Percentiles rank a stretch among this genome's conserved stretches.
Evolutionary conservation across 2,113 vertebrate species (phyloP).

Genomic region (Rhizomys pruinosus): DNA sequence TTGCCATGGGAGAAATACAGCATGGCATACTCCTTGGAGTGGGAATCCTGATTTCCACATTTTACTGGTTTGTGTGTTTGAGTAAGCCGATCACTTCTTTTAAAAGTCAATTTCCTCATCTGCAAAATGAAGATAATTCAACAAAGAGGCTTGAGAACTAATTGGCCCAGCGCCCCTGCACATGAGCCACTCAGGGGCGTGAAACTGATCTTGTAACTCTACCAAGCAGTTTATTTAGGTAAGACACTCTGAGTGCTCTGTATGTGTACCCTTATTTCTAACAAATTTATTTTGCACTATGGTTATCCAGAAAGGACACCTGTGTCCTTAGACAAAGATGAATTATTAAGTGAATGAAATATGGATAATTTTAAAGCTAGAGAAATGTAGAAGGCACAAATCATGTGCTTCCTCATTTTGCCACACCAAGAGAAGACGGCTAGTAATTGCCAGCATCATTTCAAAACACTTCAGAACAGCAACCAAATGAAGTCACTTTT

Average conservation of each 20-base stretch:
- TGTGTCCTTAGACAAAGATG: background rate
- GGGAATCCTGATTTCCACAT: background rate
- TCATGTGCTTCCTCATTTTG: background rate
- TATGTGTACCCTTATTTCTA: background rate
- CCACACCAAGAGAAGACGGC: no score
- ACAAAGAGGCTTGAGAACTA: background rate
- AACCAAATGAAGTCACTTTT: background rate
- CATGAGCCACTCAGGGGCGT: background rate
- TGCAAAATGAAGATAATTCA: background rate
- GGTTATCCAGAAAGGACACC: no score
- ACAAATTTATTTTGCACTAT: background rate
- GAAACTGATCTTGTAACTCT: background rate
- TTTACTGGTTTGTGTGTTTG: background rate
- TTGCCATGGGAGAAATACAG: background rate
- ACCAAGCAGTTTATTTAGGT: background rate
- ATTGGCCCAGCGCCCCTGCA: background rate
- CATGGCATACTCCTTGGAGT: background rate
- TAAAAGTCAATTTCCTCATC: background rate
- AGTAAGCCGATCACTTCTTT: background rate
- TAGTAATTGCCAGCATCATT: background rate
- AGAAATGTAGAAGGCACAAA: background rate
- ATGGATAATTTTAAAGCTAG: background rate
- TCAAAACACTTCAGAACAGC: background rate
- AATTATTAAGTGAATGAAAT: background rate
- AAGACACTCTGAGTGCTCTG: background rate